Evolutionary conservation across 2,888 invertebrate genomes (phyloP), one percentile per base, ranked within the genome.

Genomic region (Dryomyza anilis): DNA sequence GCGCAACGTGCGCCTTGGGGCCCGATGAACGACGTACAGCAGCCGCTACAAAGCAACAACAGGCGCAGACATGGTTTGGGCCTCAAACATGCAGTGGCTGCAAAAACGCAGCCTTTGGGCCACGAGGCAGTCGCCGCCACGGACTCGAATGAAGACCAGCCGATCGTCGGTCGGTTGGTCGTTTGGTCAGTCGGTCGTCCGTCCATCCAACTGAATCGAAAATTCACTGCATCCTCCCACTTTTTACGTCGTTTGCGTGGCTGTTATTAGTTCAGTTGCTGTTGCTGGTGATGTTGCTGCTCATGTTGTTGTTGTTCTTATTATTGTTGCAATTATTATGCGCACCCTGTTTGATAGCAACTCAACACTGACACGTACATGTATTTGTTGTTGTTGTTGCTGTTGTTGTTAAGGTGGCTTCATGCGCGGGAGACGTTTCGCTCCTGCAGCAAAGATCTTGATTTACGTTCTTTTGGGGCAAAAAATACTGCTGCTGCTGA

Each of bases 201-300:
- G n/a, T n/a, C n/a, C n/a, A n/a, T n/a, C n/a, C n/a, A n/a, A n/a
- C n/a, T n/a, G 57, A 61, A 27, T 71, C 74, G 75, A 74, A 76
- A 75, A 74, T 77, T 74, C 76, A 78, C 74, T 78, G 78, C 80
- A 78, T 78, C 80, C 79, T 79, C 79, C 79, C 80, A 79, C 79
- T 79, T 79, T 79, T 79, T 70, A 52, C 52, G 61, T 61, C 29
- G 61, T 52, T 52, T 52, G 61, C 61, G 39, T 52, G 46, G 50
- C 36, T 68, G 67, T 53, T 71, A 46, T 60, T 63, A 63, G 52
- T 71, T 66, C 16, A 69, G 68, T 59, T 72, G 69, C 59, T 68
- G 60, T 59, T 66, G 69, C 43, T 72, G 21, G 30, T 74, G 73
- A 33, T 74, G 74, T 71, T 70, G 64, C 67, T 66, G 65, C 45